Percentiles rank a stretch among this genome's conserved stretches.
These are phyloP conservation scores for Characodon lateralis DNA, from an alignment of 2,797 vertebrate genomes.

Conservation along the genomic window DNA sequence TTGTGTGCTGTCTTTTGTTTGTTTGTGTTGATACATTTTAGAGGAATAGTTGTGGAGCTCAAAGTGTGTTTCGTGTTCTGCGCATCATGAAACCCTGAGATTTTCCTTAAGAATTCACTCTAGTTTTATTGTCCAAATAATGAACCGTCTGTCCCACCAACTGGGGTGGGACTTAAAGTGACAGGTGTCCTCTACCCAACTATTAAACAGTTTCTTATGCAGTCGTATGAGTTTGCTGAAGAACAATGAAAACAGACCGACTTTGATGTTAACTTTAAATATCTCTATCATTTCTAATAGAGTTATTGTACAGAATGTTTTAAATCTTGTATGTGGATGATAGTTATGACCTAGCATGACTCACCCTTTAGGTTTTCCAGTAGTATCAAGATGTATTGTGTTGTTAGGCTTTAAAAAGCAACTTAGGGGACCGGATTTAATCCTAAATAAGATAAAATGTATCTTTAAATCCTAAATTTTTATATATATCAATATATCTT, in stretches of 20 bases:
- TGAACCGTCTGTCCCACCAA: slow-evolving; percentile 39
- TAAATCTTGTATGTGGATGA: slow-evolving; percentile 77
- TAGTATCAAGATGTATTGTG: slow-evolving; percentile 85
- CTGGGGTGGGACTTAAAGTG: slow-evolving; percentile 50
- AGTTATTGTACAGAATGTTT: slow-evolving; percentile 81
- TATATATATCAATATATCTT: slow-evolving; percentile 85
- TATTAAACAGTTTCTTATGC: slow-evolving; percentile 57
- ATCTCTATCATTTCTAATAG: slow-evolving; percentile 69
- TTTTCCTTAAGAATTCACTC: slow-evolving; percentile 70
- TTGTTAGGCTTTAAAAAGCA: slow-evolving; percentile 85
- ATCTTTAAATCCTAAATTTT: slow-evolving; percentile 83
- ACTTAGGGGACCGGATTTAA: slow-evolving; percentile 84
- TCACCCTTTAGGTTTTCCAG: slow-evolving; percentile 78
- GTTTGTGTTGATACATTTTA: slow-evolving; percentile 87
- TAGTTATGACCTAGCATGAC: slow-evolving; percentile 85
- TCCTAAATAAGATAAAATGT: slow-evolving; percentile 88
- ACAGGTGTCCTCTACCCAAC: slow-evolving; percentile 53
- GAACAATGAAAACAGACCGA: slow-evolving; percentile 66
- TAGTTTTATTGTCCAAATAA: slow-evolving; percentile 62
- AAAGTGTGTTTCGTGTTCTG: slow-evolving; percentile 75
- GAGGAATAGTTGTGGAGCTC: slow-evolving; percentile 73
- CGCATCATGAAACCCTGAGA: slow-evolving; percentile 73
- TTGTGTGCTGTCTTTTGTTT: slow-evolving; percentile 60
- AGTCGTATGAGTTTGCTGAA: slow-evolving; percentile 53
- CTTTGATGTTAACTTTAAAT: slow-evolving; percentile 68